Percentiles rank a stretch among this genome's conserved stretches.
These are phyloP conservation scores for Rachycentron canadum DNA, from an alignment of 2,797 vertebrate genomes.

Conservation along the genomic window DNA sequence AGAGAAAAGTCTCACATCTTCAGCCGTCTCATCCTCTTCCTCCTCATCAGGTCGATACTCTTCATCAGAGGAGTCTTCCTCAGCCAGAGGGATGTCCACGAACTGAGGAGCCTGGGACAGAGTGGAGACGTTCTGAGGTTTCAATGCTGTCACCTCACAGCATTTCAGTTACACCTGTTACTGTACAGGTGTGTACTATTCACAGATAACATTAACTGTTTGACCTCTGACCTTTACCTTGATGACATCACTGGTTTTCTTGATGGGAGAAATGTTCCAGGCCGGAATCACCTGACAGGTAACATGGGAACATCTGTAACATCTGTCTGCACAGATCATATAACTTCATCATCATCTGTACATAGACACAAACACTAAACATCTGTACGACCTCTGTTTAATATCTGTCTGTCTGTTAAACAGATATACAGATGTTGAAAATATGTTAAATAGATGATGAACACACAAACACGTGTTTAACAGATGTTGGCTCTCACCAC, in stretches of 20 bases:
- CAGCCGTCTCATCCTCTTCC: conserved; percentile 93
- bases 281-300: conserved; percentile 91
- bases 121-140: too few relatives aligned
- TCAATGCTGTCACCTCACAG: too few relatives aligned
- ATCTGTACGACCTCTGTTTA: too few relatives aligned
- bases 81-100: conserved; percentile 92
- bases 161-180: too few relatives aligned
- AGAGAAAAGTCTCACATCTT: conserved; percentile 86
- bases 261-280: conserved; percentile 98
- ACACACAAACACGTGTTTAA: background rate
- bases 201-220: too few relatives aligned
- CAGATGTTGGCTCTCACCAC: conserved; percentile 89
- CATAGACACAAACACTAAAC: background rate
- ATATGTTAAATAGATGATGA: too few relatives aligned
- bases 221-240: conserved; percentile 63
- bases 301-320: background rate
- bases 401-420: too few relatives aligned
- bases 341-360: too few relatives aligned
- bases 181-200: too few relatives aligned
- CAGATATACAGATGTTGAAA: too few relatives aligned
- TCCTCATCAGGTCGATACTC: conserved; percentile 94
- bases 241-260: conserved; percentile 87
- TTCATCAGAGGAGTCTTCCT: conserved; percentile 97
- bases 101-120: conserved; percentile 91
- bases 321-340: background rate